Conservation (phyloP, 2,113 vertebrate species). For the Tachuris rubrigastra region DNA sequence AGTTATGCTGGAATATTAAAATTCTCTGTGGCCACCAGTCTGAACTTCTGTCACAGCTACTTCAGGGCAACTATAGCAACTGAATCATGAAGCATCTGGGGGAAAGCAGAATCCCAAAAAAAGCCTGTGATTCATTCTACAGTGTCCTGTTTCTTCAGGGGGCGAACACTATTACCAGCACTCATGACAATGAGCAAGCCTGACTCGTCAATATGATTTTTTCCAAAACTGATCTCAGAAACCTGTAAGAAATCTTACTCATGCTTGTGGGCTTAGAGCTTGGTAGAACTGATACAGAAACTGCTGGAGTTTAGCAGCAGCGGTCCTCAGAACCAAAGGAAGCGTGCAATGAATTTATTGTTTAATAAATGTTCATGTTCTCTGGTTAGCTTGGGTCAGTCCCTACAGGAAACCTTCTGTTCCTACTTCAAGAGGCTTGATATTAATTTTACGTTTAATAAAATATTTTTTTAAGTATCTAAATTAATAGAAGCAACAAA, state of each 20-base stretch:
- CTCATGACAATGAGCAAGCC: conserved; percentile 41
- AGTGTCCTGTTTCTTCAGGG: conserved; percentile 8
- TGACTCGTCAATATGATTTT: conserved; percentile 4
- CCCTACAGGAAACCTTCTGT: background rate
- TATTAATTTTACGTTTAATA: background rate
- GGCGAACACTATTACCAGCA: background rate
- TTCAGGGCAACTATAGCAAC: background rate
- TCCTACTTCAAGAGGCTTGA: background rate
- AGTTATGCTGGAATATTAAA: background rate
- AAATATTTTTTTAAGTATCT: background rate
- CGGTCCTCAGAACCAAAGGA: background rate
- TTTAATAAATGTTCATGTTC: background rate
- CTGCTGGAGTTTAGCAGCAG: background rate
- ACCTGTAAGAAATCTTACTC: background rate
- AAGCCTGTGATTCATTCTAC: conserved; percentile 65
- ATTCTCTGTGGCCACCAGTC: background rate
- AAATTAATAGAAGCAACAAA: background rate
- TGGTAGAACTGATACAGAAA: background rate
- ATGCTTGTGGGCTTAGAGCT: background rate
- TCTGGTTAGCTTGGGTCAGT: background rate
- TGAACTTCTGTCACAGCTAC: background rate
- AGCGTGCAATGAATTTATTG: background rate
- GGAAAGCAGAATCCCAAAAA: conserved; percentile 51
- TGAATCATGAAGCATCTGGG: conserved; percentile 36
- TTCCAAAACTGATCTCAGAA: conserved; percentile 4